A percentile compares a stretch with the other conserved stretches of the same genome.
Evolutionary conservation across 2,113 vertebrate species (phyloP).

Genomic region (Cryptoleucopteryx plumbea): DNA sequence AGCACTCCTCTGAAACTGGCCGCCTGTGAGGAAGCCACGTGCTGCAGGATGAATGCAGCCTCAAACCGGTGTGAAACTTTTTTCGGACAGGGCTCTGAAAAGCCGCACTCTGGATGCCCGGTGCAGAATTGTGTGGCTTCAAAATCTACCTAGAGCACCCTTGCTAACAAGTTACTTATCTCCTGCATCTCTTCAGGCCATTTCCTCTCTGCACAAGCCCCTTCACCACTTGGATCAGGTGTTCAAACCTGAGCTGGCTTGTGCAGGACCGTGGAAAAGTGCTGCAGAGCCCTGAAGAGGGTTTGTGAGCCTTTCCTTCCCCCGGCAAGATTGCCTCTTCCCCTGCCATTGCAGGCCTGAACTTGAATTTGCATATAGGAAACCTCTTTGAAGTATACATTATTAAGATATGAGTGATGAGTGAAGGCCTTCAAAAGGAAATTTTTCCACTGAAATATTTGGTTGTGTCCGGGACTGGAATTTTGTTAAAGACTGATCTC

Average conservation of each 20-base stretch:
- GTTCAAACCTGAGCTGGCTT: rapidly evolving
- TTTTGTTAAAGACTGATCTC: background rate
- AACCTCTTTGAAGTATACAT: rapidly evolving
- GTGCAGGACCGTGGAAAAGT: rapidly evolving
- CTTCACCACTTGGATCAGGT: rapidly evolving
- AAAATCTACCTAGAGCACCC: background rate
- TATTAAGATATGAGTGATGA: rapidly evolving
- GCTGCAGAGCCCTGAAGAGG: background rate
- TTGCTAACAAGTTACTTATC: background rate
- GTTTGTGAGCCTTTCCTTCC: rapidly evolving
- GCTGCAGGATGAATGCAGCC: background rate
- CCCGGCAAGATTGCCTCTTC: rapidly evolving
- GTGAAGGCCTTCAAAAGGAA: background rate
- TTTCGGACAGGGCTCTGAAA: background rate
- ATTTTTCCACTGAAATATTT: background rate
- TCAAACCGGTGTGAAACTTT: no score
- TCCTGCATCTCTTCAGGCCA: background rate
- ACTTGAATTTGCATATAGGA: rapidly evolving
- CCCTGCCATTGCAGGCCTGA: background rate
- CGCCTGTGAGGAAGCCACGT: no score
- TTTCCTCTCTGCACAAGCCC: background rate
- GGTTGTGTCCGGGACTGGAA: rapidly evolving
- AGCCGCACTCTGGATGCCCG: rapidly evolving
- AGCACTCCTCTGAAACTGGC: rapidly evolving
- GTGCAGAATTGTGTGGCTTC: rapidly evolving